Percentiles rank a stretch among this genome's conserved stretches.
Evolutionary conservation across 2,888 invertebrate genomes (phyloP).

Genomic region (Thyatira batis): DNA sequence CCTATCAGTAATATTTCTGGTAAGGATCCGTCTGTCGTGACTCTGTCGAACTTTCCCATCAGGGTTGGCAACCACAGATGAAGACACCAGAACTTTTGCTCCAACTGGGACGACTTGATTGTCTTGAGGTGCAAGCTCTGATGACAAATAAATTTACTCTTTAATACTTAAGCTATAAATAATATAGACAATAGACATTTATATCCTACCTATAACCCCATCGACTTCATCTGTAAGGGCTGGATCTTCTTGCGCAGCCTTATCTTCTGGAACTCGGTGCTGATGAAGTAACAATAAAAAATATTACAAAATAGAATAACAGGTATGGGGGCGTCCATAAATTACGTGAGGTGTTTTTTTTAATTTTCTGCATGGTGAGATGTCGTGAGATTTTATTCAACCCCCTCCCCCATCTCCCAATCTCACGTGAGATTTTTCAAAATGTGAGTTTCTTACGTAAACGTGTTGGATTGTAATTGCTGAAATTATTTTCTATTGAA

Average conservation of each 20-base stretch:
- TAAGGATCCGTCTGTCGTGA: conserved; percentile 89
- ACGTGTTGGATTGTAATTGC: too few relatives aligned
- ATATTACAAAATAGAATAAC: background rate
- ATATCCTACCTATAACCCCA: conserved; percentile 47
- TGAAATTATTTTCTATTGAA: too few relatives aligned
- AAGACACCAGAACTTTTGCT: conserved; percentile 67
- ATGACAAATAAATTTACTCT: background rate
- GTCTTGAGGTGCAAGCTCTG: conserved; percentile 52
- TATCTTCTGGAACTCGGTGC: conserved; percentile 75
- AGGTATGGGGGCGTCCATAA: too few relatives aligned
- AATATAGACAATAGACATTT: conserved; percentile 34
- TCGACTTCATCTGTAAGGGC: conserved; percentile 35
- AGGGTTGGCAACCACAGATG: conserved; percentile 83
- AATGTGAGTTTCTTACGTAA: too few relatives aligned
- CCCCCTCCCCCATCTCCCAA: too few relatives aligned
- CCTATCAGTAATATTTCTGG: conserved; percentile 91
- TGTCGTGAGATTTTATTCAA: too few relatives aligned
- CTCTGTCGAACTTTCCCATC: conserved; percentile 91
- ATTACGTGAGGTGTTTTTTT: too few relatives aligned
- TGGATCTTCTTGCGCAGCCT: conserved; percentile 39
- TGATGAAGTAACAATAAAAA: conserved; percentile 30
- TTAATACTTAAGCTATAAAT: too few relatives aligned
- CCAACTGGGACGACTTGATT: conserved; percentile 59
- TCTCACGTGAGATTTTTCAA: too few relatives aligned
- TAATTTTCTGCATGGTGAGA: too few relatives aligned